Evolutionary conservation across 2,113 vertebrate genomes (phyloP).

Genomic region (Odobenus rosmarus): DNA sequence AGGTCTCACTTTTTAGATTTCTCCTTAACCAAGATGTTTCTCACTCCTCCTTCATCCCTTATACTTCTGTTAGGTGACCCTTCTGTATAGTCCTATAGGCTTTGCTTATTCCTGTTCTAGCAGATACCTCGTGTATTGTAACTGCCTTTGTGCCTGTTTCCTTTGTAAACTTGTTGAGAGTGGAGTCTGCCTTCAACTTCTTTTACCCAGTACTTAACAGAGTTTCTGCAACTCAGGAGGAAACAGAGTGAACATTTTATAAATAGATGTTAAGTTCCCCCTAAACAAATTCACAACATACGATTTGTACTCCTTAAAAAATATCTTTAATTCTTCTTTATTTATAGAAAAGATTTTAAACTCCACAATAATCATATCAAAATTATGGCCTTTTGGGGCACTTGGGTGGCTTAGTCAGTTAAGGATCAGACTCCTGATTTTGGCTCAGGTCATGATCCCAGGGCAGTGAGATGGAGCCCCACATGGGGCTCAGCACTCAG

Average conservation of each 20-base stretch:
- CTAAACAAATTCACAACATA: not conserved
- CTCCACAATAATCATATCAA: not conserved
- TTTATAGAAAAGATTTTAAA: not conserved
- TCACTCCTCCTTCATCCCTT: not conserved
- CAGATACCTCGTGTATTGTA: not conserved
- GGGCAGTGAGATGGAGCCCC: not conserved
- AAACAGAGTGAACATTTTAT: not conserved
- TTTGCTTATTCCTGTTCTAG: not conserved
- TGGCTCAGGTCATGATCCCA: not conserved
- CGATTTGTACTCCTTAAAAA: not conserved
- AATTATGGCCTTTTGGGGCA: not conserved
- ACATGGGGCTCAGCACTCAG: not conserved
- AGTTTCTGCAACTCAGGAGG: constrained; percentile 14
- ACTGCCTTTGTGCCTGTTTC: not conserved
- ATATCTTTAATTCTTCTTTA: not conserved
- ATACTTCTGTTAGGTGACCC: not conserved
- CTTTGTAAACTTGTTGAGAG: not conserved
- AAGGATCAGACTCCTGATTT: not conserved
- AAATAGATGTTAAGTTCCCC: not conserved
- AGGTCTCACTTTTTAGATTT: not conserved
- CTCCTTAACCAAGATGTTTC: not conserved
- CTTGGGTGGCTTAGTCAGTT: not conserved
- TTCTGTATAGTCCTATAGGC: not conserved
- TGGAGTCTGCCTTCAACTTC: not conserved
- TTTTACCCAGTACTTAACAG: not conserved